Evolutionary conservation across 1,140 invertebrate species (phyloP).

Genomic region (Ridgeia piscesae): DNA sequence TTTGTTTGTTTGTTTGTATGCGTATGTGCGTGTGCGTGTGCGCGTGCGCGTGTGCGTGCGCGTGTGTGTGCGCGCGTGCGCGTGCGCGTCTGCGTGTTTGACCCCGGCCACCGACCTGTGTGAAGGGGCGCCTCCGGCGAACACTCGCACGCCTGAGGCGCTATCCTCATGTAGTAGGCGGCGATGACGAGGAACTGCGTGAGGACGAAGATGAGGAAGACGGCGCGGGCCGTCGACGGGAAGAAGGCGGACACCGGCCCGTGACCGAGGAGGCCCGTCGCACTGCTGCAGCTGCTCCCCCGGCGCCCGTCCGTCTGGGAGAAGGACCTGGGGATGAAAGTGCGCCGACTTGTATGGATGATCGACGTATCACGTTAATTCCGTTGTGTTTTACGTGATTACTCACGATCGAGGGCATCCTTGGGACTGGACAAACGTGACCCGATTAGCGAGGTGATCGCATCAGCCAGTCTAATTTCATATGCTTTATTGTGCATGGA

Average conservation of each 20-base stretch:
- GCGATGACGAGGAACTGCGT: neutral
- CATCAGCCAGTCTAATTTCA: too few species aligned
- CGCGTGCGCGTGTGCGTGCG: too few species aligned
- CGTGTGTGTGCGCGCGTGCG: too few species aligned
- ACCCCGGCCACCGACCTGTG: neutral
- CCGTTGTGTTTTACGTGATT: too few species aligned
- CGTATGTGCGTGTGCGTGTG: too few species aligned
- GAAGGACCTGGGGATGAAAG: neutral
- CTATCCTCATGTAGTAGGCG: neutral
- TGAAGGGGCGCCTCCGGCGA: neutral
- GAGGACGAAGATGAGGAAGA: neutral
- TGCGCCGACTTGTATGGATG: neutral
- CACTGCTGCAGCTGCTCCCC: neutral
- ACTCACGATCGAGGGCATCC: too few species aligned
- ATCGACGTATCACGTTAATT: neutral
- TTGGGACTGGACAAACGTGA: too few species aligned
- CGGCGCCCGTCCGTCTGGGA: neutral
- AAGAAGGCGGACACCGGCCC: neutral
- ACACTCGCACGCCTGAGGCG: neutral
- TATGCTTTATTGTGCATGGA: too few species aligned
- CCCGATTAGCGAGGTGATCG: too few species aligned
- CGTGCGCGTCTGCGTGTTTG: too few species aligned
- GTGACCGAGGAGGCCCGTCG: neutral
- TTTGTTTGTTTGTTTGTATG: too few species aligned
- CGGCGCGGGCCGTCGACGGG: too few species aligned